Evolutionary conservation across 2,797 vertebrate genomes (phyloP).

Genomic region (Malurus leucopterus): DNA sequence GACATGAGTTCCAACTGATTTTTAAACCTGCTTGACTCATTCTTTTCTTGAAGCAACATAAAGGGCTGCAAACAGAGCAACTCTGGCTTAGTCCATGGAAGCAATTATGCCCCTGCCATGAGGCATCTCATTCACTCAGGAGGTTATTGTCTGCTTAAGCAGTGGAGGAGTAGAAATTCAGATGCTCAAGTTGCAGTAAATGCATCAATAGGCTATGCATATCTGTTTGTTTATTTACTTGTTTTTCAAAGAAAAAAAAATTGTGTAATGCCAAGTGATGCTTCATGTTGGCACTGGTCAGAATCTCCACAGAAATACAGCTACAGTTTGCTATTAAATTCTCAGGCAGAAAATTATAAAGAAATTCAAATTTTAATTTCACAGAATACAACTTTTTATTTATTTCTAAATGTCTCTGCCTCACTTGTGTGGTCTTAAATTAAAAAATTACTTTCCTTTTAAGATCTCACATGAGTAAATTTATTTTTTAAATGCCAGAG

Average conservation of each 20-base stretch:
- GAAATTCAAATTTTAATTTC: not conserved
- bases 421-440: not conserved
- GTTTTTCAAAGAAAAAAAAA: not conserved
- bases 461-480: not conserved
- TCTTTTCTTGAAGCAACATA: not conserved
- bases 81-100: not conserved
- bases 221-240: not conserved
- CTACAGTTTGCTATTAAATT: not conserved
- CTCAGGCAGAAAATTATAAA: not conserved
- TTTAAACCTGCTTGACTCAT: not conserved
- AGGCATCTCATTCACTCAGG: not conserved
- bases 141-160: not conserved
- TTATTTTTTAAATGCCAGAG: not conserved
- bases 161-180: not conserved
- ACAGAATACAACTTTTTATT: not conserved
- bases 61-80: not conserved
- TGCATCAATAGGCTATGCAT: not conserved
- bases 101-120: not conserved
- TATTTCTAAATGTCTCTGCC: not conserved
- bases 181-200: not conserved
- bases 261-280: not conserved
- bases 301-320: not conserved
- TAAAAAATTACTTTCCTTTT: not conserved
- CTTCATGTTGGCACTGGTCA: not conserved
- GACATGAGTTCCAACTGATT: not conserved